These are phyloP conservation scores for Lithophane socia DNA, from an alignment of 2,888 invertebrate species.

Conservation along the genomic window DNA sequence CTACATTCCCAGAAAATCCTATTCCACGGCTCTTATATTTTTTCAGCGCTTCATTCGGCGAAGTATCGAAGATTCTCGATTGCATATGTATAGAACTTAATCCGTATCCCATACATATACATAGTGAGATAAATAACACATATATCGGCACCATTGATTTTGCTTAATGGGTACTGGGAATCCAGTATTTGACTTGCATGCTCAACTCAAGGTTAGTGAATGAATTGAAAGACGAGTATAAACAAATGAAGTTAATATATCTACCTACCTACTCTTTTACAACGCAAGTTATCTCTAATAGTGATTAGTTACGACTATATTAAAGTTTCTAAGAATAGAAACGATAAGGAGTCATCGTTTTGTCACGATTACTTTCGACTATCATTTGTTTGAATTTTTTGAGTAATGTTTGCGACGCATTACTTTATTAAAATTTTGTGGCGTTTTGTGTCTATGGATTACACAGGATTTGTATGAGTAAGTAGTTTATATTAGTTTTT, in stretches of 20 bases:
- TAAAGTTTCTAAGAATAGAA: slow-evolving; percentile 40
- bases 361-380: slow-evolving; percentile 39
- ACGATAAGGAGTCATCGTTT: slow-evolving; percentile 42
- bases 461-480: not conserved
- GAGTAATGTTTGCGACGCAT: slow-evolving; percentile 34
- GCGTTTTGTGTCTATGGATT: not conserved
- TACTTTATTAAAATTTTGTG: not conserved
- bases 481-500: not conserved
- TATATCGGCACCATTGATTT: slow-evolving; percentile 51
- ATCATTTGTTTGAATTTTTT: slow-evolving; percentile 26
- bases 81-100: slow-evolving; percentile 26
- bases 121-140: slow-evolving; percentile 42
- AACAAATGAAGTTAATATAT: slow-evolving; percentile 32
- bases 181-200: slow-evolving; percentile 35
- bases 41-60: slow-evolving; percentile 36
- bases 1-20: slow-evolving; percentile 29
- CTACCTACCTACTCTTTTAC: not conserved
- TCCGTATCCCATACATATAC: slow-evolving; percentile 27
- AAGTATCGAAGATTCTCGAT: slow-evolving; percentile 32
- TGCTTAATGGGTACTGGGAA: slow-evolving; percentile 31
- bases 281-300: slow-evolving; percentile 34
- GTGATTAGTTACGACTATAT: slow-evolving; percentile 28
- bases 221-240: slow-evolving; percentile 30
- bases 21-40: slow-evolving; percentile 19
- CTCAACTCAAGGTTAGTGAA: slow-evolving; percentile 27